These are phyloP conservation scores for Cotesia congregata DNA, from an alignment of 2,888 invertebrate species.

Conservation along the genomic window DNA sequence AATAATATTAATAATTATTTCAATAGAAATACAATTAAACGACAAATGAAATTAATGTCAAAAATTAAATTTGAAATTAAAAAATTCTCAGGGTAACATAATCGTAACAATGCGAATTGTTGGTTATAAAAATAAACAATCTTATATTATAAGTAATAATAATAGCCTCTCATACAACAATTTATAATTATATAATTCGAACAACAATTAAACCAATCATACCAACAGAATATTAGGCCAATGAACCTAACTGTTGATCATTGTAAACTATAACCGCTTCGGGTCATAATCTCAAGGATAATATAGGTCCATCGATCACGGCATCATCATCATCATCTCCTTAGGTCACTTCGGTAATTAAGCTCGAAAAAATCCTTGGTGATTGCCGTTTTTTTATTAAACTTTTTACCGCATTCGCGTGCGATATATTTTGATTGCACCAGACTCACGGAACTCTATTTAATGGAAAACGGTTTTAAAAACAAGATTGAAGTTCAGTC, in stretches of 20 bases:
- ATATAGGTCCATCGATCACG: constrained; percentile 26
- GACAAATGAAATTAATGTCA: too few relatives aligned
- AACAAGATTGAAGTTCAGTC: background rate
- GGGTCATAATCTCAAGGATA: constrained; percentile 23
- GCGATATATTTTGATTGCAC: background rate
- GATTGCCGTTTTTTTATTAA: too few relatives aligned
- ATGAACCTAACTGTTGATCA: constrained; percentile 64
- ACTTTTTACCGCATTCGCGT: background rate
- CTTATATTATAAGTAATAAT: too few relatives aligned
- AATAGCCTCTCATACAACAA: too few relatives aligned
- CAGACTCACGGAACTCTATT: background rate
- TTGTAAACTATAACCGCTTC: constrained; percentile 47
- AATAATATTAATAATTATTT: too few relatives aligned
- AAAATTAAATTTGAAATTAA: too few relatives aligned
- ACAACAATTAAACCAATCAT: too few relatives aligned
- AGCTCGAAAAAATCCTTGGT: background rate
- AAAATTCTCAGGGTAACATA: too few relatives aligned
- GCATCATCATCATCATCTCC: background rate
- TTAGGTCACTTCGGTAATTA: constrained; percentile 15
- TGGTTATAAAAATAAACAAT: too few relatives aligned
- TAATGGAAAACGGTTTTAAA: background rate
- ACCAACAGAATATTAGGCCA: constrained; percentile 51
- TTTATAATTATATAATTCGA: too few relatives aligned
- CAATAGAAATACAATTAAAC: too few relatives aligned
- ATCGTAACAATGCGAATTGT: too few relatives aligned